Base-by-base conservation (phyloP, 92 coral and sea anemone species). In the Galaxea fascicularis region DNA sequence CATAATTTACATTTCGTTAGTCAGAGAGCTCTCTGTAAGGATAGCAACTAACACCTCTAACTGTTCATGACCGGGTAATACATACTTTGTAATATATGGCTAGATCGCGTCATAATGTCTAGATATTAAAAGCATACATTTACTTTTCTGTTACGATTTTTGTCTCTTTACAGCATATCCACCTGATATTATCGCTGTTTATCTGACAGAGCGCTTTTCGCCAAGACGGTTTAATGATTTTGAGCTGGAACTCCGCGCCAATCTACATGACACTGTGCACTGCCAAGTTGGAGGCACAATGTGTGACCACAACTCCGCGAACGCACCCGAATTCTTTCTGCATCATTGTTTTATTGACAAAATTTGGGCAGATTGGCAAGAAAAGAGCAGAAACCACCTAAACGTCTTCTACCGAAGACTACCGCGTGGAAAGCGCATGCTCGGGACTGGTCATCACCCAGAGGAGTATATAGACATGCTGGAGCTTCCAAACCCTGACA, bases 301-400 rank as follows among this genome's bases (percentile, higher is more conserved):
- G 85, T 81, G 85, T 28, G 60, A 17, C 21, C 66, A 24, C 2
- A 46, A 69, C 65, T 81, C 85, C 0, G 85, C 85, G 14, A 71
- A 69, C 30, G 85, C 85, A 1, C 85, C 85, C 8, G 85, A 81
- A 54, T 68, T 81, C 67, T 81, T 81, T 67, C 68, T 81, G 12
- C 85, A 81, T n/a, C 85, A 81, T 29, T 54, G 60, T 8, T 68
- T 68, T 22, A 71, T 81, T 20, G 85, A 81, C 53, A 81, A 81
- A 56, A 68, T 81, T 39, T 81, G 85, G 85, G 85, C 85, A 4
- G 73, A 68, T 22, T 81, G 85, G 85, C 85, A 81, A 24, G 85
- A 69, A 44, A 53, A 67, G 66, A 57, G 85, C 11, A 57, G n/a
- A 21, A 53, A n/a, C n/a, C 77, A 81, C 5, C 46, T 57, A 74